A percentile compares a stretch with the other conserved stretches of the same genome.
Conservation (phyloP, 2,888 invertebrate species). For the Philonicus albiceps region DNA sequence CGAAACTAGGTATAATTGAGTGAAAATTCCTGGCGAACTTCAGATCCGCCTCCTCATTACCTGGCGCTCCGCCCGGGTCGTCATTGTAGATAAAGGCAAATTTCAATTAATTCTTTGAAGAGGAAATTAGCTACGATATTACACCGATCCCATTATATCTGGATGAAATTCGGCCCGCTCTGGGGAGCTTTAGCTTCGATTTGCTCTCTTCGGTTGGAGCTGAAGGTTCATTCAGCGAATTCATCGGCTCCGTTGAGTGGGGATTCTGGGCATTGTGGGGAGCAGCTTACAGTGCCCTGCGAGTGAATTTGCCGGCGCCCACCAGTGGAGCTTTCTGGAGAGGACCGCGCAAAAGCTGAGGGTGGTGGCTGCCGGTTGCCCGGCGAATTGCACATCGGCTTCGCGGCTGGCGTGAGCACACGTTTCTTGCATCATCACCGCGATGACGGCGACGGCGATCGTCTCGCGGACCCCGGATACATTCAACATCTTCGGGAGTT, state of each 20-base stretch:
- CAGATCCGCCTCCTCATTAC: neutral
- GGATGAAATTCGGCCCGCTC: neutral
- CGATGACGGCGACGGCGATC: neutral
- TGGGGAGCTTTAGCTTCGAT: neutral
- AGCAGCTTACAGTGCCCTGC: neutral
- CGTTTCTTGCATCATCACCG: conserved; percentile 9
- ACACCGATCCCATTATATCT: neutral
- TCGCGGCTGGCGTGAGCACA: neutral
- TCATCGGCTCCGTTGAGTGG: neutral
- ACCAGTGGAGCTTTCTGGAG: neutral
- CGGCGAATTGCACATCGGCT: neutral
- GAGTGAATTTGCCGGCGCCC: neutral
- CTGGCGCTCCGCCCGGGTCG: neutral
- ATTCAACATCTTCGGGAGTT: neutral
- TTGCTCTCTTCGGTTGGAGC: neutral
- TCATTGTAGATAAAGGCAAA: neutral
- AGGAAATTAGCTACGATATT: neutral
- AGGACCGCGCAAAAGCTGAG: neutral
- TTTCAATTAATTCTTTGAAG: neutral
- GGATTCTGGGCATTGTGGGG: neutral
- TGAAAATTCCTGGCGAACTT: neutral
- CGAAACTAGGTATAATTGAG: neutral
- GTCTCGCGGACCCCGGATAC: neutral
- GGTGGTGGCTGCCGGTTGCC: neutral
- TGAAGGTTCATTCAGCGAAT: conserved; percentile 7